phyloP scores from a whole-genome alignment of 2,797 vertebrate species.

The Salmo trutta region DNA sequence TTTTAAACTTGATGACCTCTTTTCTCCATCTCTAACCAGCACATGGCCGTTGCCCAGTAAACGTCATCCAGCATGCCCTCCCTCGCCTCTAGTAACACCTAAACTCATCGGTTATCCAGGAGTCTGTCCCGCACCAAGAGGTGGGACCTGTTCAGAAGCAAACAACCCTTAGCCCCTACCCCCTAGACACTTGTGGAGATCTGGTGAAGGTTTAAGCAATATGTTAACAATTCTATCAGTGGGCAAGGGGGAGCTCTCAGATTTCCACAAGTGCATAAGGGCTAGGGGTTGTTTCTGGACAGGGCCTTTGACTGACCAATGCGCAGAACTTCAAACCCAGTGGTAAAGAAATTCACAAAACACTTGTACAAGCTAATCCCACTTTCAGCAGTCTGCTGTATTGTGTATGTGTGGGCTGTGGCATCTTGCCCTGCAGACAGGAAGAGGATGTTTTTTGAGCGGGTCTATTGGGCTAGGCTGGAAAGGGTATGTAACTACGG shows the following conservation, averaged over 20 bases:
- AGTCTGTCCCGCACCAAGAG: conserved; percentile 21
- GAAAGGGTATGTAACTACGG: conserved; percentile 14
- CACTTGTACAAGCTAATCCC: neutral
- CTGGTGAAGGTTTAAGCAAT: neutral
- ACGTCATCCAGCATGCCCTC: conserved; percentile 45
- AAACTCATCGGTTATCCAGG: conserved; percentile 17
- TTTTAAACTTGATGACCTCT: neutral
- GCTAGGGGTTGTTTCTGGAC: neutral
- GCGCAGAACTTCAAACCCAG: neutral
- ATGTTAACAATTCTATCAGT: neutral
- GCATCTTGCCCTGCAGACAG: conserved; percentile 24
- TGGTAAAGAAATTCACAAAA: neutral
- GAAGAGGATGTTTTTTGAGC: conserved; percentile 28
- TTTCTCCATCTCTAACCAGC: conserved; percentile 26
- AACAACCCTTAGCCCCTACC: neutral
- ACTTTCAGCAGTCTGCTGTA: conserved; percentile 7
- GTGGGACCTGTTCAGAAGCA: no score
- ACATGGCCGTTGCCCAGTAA: conserved; percentile 28
- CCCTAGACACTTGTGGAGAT: neutral
- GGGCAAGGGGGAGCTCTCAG: neutral
- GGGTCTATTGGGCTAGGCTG: conserved; percentile 2
- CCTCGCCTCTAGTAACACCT: conserved; percentile 28
- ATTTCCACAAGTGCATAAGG: neutral
- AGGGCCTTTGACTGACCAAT: neutral
- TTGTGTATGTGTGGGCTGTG: neutral